Conservation (phyloP, 2,797 vertebrate species). For the Gymnodraco acuticeps region DNA sequence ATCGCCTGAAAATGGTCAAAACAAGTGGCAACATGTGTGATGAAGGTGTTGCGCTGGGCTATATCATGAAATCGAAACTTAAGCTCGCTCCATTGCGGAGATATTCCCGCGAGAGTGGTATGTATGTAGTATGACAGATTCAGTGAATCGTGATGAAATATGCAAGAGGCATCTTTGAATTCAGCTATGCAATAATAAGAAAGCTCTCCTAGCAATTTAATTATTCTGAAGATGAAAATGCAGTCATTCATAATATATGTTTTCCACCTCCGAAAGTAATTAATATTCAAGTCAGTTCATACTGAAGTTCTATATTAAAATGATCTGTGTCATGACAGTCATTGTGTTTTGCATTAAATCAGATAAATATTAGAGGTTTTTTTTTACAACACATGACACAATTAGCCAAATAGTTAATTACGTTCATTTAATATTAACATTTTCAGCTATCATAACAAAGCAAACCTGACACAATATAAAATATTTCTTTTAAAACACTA, state of each 20-base stretch:
- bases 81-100: too few species aligned
- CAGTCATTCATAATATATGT: conserved; percentile 46
- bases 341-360: conserved; percentile 8
- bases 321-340: not conserved
- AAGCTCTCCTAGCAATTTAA: conserved; percentile 4
- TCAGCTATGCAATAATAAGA: conserved; percentile 31
- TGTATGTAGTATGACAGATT: conserved; percentile 29
- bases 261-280: conserved; percentile 25
- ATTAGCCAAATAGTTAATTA: too few species aligned
- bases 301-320: not conserved
- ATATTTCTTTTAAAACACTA: too few species aligned
- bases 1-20: too few species aligned
- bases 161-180: conserved; percentile 42
- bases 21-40: too few species aligned
- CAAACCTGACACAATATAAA: too few species aligned
- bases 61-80: too few species aligned
- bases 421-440: too few species aligned
- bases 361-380: not conserved
- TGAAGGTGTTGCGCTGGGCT: too few species aligned
- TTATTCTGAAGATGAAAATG: conserved; percentile 28
- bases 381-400: too few species aligned
- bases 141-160: conserved; percentile 50
- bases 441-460: too few species aligned
- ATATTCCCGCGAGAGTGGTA: too few species aligned
- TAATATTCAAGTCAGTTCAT: conserved; percentile 8